Percentiles rank a stretch among this genome's conserved stretches.
phyloP scores from a whole-genome alignment of 2,888 invertebrate species.

The Sussaba pulchella region DNA sequence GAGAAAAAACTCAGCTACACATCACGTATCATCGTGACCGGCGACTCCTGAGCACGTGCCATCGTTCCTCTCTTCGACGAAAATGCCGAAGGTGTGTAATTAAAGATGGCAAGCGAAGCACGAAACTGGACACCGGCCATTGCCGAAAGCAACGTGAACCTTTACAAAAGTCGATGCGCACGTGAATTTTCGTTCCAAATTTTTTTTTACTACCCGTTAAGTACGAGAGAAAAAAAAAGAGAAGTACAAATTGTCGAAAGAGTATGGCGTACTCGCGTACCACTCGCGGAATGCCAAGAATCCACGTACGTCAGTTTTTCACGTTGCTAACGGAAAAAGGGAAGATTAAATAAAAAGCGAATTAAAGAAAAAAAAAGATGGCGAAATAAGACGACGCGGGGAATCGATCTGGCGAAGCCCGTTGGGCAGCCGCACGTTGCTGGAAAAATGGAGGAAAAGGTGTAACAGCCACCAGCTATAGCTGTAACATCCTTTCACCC shows the following conservation, averaged over 20 bases:
- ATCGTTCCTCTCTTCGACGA: slow-evolving; percentile 27
- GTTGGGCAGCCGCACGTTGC: slow-evolving; percentile 33
- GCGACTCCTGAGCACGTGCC: slow-evolving; percentile 28
- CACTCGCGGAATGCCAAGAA: slow-evolving; percentile 58
- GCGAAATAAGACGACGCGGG: slow-evolving; percentile 15
- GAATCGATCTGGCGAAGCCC: slow-evolving; percentile 36
- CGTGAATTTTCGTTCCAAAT: slow-evolving; percentile 53
- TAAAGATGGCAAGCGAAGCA: slow-evolving; percentile 74
- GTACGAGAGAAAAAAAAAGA: slow-evolving; percentile 28
- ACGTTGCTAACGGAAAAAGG: slow-evolving; percentile 1
- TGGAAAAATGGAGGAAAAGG: slow-evolving; percentile 35
- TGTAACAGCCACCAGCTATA: slow-evolving; percentile 13
- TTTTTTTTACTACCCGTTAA: slow-evolving; percentile 43
- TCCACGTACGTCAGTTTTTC: slow-evolving; percentile 55
- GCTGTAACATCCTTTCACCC: slow-evolving; percentile 29
- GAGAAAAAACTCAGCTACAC: background rate
- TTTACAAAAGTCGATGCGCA: background rate
- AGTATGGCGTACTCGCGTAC: slow-evolving; percentile 44
- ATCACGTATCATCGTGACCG: slow-evolving; percentile 53
- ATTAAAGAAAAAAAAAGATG: slow-evolving; percentile 1
- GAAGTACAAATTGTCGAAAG: slow-evolving; percentile 35
- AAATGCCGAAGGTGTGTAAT: slow-evolving; percentile 67
- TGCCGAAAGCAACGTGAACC: slow-evolving; percentile 17
- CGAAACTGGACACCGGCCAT: slow-evolving; percentile 76
- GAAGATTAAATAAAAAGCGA: slow-evolving; percentile 28